phyloP scores from a whole-genome alignment of 2,113 vertebrate species.

The Cygnus buccinator region DNA sequence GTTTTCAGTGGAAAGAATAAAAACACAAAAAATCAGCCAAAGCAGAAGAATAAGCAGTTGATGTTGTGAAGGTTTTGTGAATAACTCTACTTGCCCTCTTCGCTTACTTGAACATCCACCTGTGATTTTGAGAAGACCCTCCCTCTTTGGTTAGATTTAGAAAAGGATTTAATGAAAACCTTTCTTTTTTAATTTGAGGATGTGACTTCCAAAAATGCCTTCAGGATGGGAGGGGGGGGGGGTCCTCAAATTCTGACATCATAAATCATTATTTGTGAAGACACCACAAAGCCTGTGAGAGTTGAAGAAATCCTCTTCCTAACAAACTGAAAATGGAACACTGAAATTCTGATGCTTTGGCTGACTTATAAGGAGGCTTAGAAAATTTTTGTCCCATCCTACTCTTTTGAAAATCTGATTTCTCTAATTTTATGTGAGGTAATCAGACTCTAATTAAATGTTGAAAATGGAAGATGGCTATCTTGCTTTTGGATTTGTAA shows the following conservation, averaged over 20 bases:
- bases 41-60: not conserved
- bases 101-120: not conserved
- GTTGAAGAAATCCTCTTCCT: not conserved
- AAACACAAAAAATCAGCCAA: conserved; percentile 2
- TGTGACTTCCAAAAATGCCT: not conserved
- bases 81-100: not conserved
- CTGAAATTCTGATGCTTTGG: conserved; percentile 26
- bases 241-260: not conserved
- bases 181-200: not conserved
- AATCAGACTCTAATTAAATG: not conserved
- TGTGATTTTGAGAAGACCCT: not conserved
- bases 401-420: not conserved
- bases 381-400: not conserved
- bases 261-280: not conserved
- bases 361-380: not conserved
- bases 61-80: not conserved
- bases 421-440: not conserved
- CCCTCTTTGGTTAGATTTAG: not conserved
- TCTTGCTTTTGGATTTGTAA: not conserved
- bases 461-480: not conserved
- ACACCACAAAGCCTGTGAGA: not conserved
- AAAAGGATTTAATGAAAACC: not conserved
- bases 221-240: no score
- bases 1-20: not conserved
- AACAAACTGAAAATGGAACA: not conserved